phyloP scores from a whole-genome alignment of 1,140 invertebrate genomes.

The Melanaphis sacchari region DNA sequence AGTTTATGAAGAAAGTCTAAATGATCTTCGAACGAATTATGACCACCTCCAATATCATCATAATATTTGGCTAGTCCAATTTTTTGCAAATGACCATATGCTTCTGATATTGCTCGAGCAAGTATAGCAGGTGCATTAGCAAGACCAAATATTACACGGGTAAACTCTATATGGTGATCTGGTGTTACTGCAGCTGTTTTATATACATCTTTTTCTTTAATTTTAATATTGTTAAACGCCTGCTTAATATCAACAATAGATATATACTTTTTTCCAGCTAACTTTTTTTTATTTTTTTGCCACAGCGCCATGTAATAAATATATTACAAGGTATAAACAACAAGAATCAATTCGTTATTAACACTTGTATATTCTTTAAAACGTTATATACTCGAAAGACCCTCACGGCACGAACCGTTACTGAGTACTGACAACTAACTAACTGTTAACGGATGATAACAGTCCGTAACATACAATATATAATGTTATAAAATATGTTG shows the following conservation, averaged over 20 bases:
- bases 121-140: background rate
- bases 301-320: too few relatives aligned
- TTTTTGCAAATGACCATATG: background rate
- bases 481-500: too few relatives aligned
- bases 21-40: conserved; percentile 4
- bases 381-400: too few relatives aligned
- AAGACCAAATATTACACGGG: background rate
- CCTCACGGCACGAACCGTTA: too few relatives aligned
- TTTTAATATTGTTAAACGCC: background rate
- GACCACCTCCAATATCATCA: background rate
- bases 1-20: background rate
- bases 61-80: conserved; percentile 13
- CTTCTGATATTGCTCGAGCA: background rate
- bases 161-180: conserved; percentile 20
- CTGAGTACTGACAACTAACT: too few relatives aligned
- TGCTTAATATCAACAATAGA: background rate
- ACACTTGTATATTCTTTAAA: too few relatives aligned
- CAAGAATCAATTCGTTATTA: too few relatives aligned
- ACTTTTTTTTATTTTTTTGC: too few relatives aligned
- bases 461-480: too few relatives aligned
- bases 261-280: conserved; percentile 29
- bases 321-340: too few relatives aligned
- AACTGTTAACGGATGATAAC: too few relatives aligned
- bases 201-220: conserved; percentile 10
- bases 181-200: conserved; percentile 34